Evolutionary conservation across 2,888 invertebrate genomes (phyloP).

Genomic region (Eristalis intricaria): DNA sequence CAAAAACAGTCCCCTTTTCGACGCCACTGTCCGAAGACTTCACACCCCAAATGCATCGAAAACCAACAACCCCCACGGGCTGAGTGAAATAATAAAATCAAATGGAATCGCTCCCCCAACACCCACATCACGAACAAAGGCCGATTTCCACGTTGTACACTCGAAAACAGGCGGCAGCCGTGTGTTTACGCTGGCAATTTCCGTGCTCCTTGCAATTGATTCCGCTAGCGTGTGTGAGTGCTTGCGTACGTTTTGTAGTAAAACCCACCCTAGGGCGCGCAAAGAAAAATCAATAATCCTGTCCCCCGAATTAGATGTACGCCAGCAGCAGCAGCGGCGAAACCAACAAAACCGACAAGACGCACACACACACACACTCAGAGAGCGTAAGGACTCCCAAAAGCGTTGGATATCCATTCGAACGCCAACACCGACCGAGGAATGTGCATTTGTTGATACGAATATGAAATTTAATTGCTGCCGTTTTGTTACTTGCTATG

Average conservation of each 20-base stretch:
- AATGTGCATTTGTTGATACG: constrained; percentile 38
- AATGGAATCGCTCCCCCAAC: constrained; percentile 19
- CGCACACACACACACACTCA: background rate
- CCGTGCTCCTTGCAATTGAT: constrained; percentile 31
- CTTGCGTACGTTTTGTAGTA: constrained; percentile 64
- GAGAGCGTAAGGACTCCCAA: constrained; percentile 18
- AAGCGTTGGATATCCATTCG: constrained; percentile 5
- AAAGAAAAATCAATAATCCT: constrained; percentile 64
- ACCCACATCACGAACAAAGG: constrained; percentile 14
- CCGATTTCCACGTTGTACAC: constrained; percentile 1
- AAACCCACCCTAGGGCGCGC: constrained; percentile 23
- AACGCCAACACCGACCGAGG: background rate
- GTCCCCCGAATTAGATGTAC: constrained; percentile 53
- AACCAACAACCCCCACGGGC: constrained; percentile 6
- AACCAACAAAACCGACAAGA: background rate
- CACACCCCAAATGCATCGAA: background rate
- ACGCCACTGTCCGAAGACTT: constrained; percentile 16
- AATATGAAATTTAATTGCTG: constrained; percentile 66
- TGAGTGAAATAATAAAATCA: constrained; percentile 60
- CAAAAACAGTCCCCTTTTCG: background rate
- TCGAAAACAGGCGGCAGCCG: background rate
- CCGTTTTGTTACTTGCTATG: constrained; percentile 50
- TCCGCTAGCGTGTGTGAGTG: constrained; percentile 10
- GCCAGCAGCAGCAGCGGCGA: constrained; percentile 2
- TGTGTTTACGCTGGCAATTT: constrained; percentile 62